phyloP scores from a whole-genome alignment of 2,797 vertebrate genomes.

The Podarcis lilfordi region DNA sequence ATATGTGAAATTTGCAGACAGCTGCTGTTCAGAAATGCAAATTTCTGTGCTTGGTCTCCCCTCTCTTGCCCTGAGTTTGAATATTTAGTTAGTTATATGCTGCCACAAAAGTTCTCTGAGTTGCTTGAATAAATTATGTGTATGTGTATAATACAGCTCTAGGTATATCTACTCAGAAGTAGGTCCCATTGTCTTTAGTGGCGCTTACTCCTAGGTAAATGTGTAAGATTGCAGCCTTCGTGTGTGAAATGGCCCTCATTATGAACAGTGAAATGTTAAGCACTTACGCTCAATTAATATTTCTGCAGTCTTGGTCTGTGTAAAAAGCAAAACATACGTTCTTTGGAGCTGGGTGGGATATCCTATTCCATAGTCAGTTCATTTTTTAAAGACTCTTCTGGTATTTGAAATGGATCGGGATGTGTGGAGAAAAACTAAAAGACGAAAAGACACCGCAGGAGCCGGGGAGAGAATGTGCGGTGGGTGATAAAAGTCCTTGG shows the following conservation, averaged over 20 bases:
- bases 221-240: not conserved
- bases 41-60: not conserved
- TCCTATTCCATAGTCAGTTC: not conserved
- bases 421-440: slow-evolving; percentile 41
- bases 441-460: slow-evolving; percentile 32
- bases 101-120: not conserved
- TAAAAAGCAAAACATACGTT: not conserved
- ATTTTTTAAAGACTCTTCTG: not conserved
- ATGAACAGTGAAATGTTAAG: not conserved
- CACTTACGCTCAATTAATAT: not conserved
- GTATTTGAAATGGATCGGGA: not conserved
- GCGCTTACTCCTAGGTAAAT: not conserved
- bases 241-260: not conserved
- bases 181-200: not conserved
- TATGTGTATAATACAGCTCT: no score
- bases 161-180: not conserved
- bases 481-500: not conserved
- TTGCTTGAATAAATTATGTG: no score
- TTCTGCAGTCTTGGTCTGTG: not conserved
- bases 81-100: not conserved
- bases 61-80: no score
- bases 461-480: not conserved
- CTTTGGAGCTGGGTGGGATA: not conserved
- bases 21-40: not conserved
- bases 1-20: not conserved